Evolutionary conservation across 1,140 invertebrate genomes (phyloP).

Genomic region (Reticulitermes speratus): DNA sequence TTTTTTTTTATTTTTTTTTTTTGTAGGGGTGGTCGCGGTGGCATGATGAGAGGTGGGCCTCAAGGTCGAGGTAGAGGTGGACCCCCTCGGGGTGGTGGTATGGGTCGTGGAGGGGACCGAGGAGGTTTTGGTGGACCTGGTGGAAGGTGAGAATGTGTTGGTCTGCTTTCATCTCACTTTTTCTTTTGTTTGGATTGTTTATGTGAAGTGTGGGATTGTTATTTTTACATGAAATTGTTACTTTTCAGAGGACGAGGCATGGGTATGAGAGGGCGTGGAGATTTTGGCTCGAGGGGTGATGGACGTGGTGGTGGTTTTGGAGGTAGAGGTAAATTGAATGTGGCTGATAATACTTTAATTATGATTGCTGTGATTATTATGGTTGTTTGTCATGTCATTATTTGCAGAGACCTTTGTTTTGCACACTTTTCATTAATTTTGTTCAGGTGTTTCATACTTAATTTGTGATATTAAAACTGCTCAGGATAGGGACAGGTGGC

Average conservation of each 20-base stretch:
- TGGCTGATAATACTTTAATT: neutral
- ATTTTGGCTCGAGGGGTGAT: neutral
- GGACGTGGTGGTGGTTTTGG: conserved; percentile 21
- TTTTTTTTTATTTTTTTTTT: neutral
- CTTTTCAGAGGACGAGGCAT: conserved; percentile 28
- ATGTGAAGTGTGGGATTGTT: neutral
- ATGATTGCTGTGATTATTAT: neutral
- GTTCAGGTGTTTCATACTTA: no score
- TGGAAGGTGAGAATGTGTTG: conserved; percentile 1
- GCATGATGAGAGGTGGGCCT: conserved; percentile 30
- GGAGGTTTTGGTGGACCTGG: conserved; percentile 24
- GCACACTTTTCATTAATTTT: no score
- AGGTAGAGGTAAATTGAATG: conserved; percentile 20
- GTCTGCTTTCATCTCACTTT: neutral
- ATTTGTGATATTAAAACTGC: no score
- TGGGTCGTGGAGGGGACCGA: conserved; percentile 27
- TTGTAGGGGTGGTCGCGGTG: conserved; percentile 24
- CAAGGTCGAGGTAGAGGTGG: conserved; percentile 28
- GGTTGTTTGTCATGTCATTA: no score
- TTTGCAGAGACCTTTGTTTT: neutral
- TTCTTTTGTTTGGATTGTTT: neutral
- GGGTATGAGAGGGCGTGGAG: conserved; percentile 30
- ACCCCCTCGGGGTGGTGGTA: conserved; percentile 26
- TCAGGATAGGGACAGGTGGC: no score
- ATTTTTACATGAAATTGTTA: neutral